Evolutionary conservation across 2,888 invertebrate species (phyloP).

Genomic region (Ecdyonurus torrentis): DNA sequence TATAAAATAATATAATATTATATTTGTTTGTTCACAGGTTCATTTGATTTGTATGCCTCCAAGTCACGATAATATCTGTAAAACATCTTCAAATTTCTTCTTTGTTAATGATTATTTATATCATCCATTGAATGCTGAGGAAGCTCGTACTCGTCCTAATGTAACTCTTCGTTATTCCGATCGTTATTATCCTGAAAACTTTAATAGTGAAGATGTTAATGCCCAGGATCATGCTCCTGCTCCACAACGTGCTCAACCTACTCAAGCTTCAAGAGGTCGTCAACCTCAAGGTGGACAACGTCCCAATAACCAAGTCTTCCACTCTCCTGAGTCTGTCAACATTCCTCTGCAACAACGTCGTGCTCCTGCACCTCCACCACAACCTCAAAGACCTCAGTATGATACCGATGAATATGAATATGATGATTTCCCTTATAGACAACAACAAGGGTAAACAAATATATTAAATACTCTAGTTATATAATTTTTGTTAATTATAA

Average conservation of each 20-base stretch:
- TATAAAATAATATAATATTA: too few species aligned
- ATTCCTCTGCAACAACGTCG: conserved; percentile 69
- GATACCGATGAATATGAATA: neutral
- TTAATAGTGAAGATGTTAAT: conserved; percentile 42
- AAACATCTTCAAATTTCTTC: conserved; percentile 75
- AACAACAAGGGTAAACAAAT: neutral
- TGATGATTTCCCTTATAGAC: neutral
- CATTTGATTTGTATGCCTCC: conserved; percentile 90
- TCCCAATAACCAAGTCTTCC: conserved; percentile 48
- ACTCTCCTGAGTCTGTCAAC: conserved; percentile 73
- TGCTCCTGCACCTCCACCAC: conserved; percentile 34
- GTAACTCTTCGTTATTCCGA: conserved; percentile 65
- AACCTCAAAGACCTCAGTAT: neutral
- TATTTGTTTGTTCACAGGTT: too few species aligned
- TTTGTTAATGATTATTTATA: conserved; percentile 87
- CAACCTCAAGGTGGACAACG: neutral
- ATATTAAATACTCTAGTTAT: too few species aligned
- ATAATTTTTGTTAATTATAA: too few species aligned
- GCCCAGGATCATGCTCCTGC: conserved; percentile 20
- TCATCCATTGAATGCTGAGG: conserved; percentile 70
- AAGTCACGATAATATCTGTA: conserved; percentile 73
- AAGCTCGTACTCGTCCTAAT: conserved; percentile 63
- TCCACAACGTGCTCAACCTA: neutral
- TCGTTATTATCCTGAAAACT: conserved; percentile 65
- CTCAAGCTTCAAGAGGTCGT: neutral